Base-by-base conservation (phyloP, 2,797 vertebrate species). In the Hemibagrus guttatus region DNA sequence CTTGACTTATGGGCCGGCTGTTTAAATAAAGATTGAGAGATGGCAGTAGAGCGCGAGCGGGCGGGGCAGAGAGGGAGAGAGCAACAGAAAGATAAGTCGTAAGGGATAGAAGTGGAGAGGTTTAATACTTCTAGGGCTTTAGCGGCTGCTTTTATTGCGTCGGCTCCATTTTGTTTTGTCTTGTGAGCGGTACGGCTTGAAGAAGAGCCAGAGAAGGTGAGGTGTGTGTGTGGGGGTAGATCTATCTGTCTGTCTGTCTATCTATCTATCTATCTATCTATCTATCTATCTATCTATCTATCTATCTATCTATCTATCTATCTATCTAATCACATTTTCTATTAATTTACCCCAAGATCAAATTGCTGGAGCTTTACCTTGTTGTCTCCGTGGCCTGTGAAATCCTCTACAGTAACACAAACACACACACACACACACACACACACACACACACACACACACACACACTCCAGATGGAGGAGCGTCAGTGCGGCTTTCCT, bases 401-500 rank as follows among this genome's bases (percentile, higher is more conserved):
- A 81, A 81, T 28, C 35, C 35, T 42, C 28, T 31, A 49, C 61
- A 61, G 11, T 49, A 23, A 71, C 82, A 63, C 58, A 84, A 42
- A 64, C 59, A 63, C 58, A 81, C 78, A 63, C 56, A 52, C 83
- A 46, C 79, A 28, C 39, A 42, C 59, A 42, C 35, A 46, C 79
- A 46, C 58, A 46, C 21, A 59, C 19, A 84, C 58, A 64, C 59
- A 63, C 58, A 81, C 78, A 63, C 58, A 52, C 83, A 46, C 79
- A 19, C 39, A 46, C 59, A 46, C 39, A 49, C 92, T 92, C 91
- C 89, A 86, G 88, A 89, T 75, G 88, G 72, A 87, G 85, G 88
- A 91, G 89, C 89, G 87, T 87, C 61, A 83, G 49, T 12, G 23
- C 84, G 68, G 84, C 88, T 90, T 92, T 93, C 92, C 93, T 92